Evolutionary conservation across 2,888 invertebrate genomes (phyloP), one percentile per base, ranked within the genome.

Genomic region (Antheraea assamensis): DNA sequence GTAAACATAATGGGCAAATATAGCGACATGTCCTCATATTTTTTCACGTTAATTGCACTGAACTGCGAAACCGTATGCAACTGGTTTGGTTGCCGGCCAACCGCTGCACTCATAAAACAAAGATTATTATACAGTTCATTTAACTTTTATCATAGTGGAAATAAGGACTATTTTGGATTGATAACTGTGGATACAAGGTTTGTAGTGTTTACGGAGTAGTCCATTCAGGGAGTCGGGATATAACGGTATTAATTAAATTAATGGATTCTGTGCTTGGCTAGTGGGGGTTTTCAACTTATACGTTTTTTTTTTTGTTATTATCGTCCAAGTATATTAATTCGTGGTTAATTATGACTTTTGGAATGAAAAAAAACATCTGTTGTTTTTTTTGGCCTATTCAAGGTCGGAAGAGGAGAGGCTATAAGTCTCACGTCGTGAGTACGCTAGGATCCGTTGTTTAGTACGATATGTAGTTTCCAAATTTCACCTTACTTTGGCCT

Each of bases 201-300:
- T 74, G 70, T 24, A 73, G 71, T 73, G 75, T 71, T 73, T 73
- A 73, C 77, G 76, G 75, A 77, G 78, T 77, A 76, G 75, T 77
- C 77, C 78, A 80, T 77, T 79, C 76, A 72, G 30, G 30, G 75
- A 75, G 73, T 74, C 72, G 72, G 77, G 76, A 78, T 82, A 82
- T 79, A 79, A 80, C 77, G 78, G 78, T 79, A 82, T 83, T 84
- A 83, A 84, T 85, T 85, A 78, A 82, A 84, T 83, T 83, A 85
- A 83, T 85, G 83, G 78, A 80, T 79, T 78, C 78, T 78, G 79
- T 75, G 78, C 70, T 49, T 52, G 66, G 73, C 71, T 74, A 71
- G 73, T 52, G 49, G 58, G 15, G 21, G 66, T 35, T 52, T 71
- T 35, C 68, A 71, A 35, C 55, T 71, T 66, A 52, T 66, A 35